phyloP scores from a whole-genome alignment of 2,888 invertebrate genomes.

The Physocephala rufipes region DNA sequence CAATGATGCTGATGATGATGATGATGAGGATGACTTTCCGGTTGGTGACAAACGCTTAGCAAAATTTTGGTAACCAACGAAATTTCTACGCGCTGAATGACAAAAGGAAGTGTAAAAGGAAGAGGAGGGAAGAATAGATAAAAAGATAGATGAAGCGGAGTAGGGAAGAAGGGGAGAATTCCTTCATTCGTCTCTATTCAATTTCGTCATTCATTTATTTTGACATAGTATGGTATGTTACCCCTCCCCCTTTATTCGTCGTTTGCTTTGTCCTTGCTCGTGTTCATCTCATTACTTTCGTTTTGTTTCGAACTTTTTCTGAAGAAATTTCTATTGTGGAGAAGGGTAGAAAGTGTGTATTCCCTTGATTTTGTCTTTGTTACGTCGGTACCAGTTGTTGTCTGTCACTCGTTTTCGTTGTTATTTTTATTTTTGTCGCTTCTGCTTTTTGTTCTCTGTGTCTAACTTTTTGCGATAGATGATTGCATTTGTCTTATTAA shows the following conservation, averaged over 20 bases:
- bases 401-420: neutral
- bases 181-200: too few relatives aligned
- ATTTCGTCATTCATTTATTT: too few relatives aligned
- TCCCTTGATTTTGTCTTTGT: neutral
- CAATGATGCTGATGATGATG: constrained; percentile 49
- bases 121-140: too few relatives aligned
- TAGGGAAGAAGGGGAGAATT: neutral
- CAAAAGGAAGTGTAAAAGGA: neutral
- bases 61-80: neutral
- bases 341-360: neutral
- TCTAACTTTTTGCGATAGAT: constrained; percentile 8
- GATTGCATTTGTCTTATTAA: constrained; percentile 18
- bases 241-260: too few relatives aligned
- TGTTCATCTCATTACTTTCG: too few relatives aligned
- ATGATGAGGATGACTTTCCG: constrained; percentile 18
- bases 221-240: too few relatives aligned
- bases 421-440: neutral
- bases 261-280: too few relatives aligned
- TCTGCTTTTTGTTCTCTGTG: neutral
- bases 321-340: neutral
- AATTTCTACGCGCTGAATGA: neutral
- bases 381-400: neutral
- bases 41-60: neutral
- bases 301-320: neutral
- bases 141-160: neutral